Evolutionary conservation across 2,888 invertebrate genomes (phyloP).

Genomic region (Callyntrura guangdongensis): DNA sequence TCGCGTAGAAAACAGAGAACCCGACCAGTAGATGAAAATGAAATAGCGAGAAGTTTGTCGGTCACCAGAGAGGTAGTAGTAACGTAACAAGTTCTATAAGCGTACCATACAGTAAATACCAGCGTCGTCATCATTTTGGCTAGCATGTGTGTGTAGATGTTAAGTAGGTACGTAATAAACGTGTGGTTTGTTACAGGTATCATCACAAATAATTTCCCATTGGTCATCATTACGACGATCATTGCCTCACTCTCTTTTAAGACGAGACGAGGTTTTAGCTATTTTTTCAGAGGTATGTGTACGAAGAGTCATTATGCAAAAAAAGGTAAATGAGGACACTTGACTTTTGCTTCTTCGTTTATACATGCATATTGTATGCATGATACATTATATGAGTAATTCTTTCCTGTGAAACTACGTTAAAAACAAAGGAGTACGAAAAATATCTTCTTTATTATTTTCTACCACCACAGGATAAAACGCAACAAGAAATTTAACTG

Average conservation of each 20-base stretch:
- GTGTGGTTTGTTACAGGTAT: slow-evolving; percentile 73
- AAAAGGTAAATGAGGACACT: slow-evolving; percentile 68
- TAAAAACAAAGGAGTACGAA: background rate
- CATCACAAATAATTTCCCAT: slow-evolving; percentile 63
- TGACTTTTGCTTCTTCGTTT: background rate
- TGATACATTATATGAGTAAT: too few species aligned
- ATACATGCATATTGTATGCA: too few species aligned
- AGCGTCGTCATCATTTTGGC: background rate
- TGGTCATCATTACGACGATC: slow-evolving; percentile 7
- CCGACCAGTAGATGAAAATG: background rate
- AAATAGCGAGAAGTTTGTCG: slow-evolving; percentile 1
- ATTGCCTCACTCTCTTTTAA: background rate
- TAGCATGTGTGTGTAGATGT: background rate
- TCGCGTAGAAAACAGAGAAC: background rate
- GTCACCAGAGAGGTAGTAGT: background rate
- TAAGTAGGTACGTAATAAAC: background rate
- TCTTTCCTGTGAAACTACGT: background rate
- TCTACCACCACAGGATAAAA: background rate
- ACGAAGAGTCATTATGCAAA: slow-evolving; percentile 33
- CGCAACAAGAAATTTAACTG: background rate
- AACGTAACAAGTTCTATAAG: too few species aligned
- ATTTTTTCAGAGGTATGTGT: background rate
- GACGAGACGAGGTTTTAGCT: background rate
- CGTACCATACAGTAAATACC: background rate
- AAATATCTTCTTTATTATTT: background rate